Conservation (phyloP, 2,797 vertebrate genomes). For the Squalus acanthias region DNA sequence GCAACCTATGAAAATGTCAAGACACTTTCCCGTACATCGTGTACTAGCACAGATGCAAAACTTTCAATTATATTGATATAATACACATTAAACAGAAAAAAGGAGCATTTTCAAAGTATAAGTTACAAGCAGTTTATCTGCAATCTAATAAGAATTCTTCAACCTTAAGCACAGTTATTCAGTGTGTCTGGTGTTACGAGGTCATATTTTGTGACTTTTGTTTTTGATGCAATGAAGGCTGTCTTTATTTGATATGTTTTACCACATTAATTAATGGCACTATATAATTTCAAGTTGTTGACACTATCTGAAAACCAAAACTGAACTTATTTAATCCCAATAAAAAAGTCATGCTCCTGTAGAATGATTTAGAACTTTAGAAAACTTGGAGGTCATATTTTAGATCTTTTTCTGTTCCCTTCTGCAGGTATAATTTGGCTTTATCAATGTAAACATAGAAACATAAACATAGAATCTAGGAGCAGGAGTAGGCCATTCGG, state of each 20-base stretch:
- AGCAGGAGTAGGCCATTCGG: too few species aligned
- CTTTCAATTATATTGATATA: background rate
- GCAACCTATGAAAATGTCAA: background rate
- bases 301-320: background rate
- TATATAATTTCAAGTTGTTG: background rate
- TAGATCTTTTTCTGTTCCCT: background rate
- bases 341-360: background rate
- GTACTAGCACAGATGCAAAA: background rate
- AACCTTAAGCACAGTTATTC: background rate
- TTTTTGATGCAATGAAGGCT: background rate
- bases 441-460: too few species aligned
- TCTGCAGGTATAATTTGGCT: background rate
- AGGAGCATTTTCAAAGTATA: background rate
- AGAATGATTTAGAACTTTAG: background rate
- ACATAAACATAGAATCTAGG: too few species aligned
- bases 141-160: background rate
- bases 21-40: background rate
- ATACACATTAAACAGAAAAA: background rate
- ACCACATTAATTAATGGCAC: background rate
- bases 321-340: background rate
- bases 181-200: background rate
- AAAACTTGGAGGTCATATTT: background rate
- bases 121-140: background rate
- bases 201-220: background rate
- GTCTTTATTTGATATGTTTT: background rate